These are phyloP conservation scores for Lipophrys pholis DNA, from an alignment of 2,113 vertebrate species.

Conservation along the genomic window DNA sequence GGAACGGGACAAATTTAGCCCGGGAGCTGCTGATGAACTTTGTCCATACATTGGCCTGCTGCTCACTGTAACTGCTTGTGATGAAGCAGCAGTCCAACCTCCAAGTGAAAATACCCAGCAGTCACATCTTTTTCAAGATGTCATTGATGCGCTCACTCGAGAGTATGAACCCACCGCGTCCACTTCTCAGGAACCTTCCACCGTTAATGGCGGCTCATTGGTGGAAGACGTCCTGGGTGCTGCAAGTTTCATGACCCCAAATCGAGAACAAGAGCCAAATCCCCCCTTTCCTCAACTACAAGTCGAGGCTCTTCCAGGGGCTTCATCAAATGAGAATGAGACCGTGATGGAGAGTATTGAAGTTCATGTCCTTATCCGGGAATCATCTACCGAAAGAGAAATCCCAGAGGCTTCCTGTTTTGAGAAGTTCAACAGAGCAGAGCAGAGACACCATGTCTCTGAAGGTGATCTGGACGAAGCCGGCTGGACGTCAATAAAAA, in stretches of 20 bases:
- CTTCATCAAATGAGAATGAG: background rate
- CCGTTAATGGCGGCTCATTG: background rate
- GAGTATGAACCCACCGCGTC: background rate
- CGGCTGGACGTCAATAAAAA: background rate
- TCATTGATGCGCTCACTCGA: slow-evolving; percentile 13
- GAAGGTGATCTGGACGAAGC: no score
- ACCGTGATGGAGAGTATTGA: background rate
- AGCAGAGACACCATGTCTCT: no score
- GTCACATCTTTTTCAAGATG: background rate
- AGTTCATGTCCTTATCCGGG: background rate
- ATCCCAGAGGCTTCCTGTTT: background rate
- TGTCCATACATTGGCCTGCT: background rate
- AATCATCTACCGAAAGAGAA: background rate
- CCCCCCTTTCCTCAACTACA: background rate
- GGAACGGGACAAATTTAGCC: background rate
- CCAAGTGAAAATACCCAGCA: no score
- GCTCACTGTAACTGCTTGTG: no score
- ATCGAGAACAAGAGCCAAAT: background rate
- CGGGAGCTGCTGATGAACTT: background rate
- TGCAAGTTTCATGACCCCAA: background rate
- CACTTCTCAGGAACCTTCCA: background rate
- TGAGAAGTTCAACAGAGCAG: background rate
- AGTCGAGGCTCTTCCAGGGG: background rate
- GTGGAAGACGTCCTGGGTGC: slow-evolving; percentile 9
- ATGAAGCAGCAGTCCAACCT: no score